Conservation (phyloP, 1,140 invertebrate genomes). For the Lepidurus arcticus region DNA sequence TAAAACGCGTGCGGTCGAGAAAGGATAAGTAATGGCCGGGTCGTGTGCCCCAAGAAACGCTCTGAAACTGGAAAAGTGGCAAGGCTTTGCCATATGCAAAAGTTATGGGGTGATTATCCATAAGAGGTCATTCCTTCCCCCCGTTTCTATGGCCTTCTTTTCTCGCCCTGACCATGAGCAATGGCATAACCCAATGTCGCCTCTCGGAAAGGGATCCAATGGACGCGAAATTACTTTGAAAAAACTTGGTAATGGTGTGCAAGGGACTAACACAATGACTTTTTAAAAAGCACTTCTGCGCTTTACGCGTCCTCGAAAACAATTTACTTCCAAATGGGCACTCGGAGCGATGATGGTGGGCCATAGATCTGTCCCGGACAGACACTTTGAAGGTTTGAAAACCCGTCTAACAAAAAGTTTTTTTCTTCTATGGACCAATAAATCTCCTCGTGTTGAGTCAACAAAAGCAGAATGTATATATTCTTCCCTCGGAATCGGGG, state of each 20-base stretch:
- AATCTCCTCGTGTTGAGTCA: constrained; percentile 6
- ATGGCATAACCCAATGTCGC: not conserved
- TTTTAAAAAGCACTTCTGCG: not conserved
- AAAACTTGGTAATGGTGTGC: not conserved
- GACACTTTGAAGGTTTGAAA: constrained; percentile 3
- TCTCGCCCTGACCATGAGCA: not conserved
- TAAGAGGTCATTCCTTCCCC: not conserved
- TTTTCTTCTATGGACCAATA: not conserved
- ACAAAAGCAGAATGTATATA: not conserved
- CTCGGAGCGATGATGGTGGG: constrained; percentile 17
- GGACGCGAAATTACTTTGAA: not conserved
- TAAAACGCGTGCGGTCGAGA: not conserved
- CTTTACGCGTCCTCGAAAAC: constrained; percentile 5
- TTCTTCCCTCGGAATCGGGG: not conserved
- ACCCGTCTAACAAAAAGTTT: not conserved
- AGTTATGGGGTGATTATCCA: constrained; percentile 18
- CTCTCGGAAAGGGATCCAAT: not conserved
- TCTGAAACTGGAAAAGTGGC: not conserved
- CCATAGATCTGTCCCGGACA: constrained; percentile 8
- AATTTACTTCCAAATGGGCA: constrained; percentile 9
- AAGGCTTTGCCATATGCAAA: not conserved
- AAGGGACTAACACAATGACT: constrained; percentile 1
- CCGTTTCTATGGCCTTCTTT: constrained; percentile 2
- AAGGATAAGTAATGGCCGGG: constrained; percentile 1
- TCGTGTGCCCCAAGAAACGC: not conserved